These are phyloP conservation scores for Paedocypris micromegethes DNA, from an alignment of 2,797 vertebrate species.

Conservation along the genomic window DNA sequence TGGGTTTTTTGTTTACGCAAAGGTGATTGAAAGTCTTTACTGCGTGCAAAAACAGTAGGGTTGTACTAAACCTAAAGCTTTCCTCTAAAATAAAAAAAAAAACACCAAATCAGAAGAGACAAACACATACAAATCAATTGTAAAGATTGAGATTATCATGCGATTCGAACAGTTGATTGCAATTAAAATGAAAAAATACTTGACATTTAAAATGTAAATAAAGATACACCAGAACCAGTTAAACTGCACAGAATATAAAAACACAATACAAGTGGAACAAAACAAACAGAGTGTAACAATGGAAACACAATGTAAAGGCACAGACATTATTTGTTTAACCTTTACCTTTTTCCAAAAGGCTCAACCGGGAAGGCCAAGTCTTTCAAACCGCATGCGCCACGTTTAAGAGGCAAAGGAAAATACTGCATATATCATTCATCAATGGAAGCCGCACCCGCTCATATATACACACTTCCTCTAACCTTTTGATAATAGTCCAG, in stretches of 20 bases:
- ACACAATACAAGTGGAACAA: constrained; percentile 53
- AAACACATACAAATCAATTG: constrained; percentile 34
- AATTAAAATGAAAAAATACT: constrained; percentile 56
- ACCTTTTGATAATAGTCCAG: constrained; percentile 27
- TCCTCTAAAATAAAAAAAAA: constrained; percentile 46
- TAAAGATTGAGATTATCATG: constrained; percentile 49
- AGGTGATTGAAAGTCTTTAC: constrained; percentile 41
- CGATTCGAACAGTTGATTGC: constrained; percentile 58
- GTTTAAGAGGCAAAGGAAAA: constrained; percentile 9
- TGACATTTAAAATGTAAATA: constrained; percentile 51
- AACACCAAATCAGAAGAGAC: not conserved
- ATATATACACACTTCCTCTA: constrained; percentile 14
- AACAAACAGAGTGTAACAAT: constrained; percentile 43
- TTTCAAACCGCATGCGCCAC: constrained; percentile 21
- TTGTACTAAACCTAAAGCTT: constrained; percentile 59
- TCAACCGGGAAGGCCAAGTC: constrained; percentile 29
- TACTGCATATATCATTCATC: constrained; percentile 28
- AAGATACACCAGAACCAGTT: constrained; percentile 56
- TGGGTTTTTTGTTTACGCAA: constrained; percentile 39
- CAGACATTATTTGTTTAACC: constrained; percentile 28
- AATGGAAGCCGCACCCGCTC: constrained; percentile 3
- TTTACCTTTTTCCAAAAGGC: constrained; percentile 29
- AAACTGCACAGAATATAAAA: constrained; percentile 57
- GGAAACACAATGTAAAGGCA: constrained; percentile 43
- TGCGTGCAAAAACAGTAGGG: constrained; percentile 48